Base-by-base conservation (phyloP, 2,797 vertebrate species). In the Menidia menidia region DNA sequence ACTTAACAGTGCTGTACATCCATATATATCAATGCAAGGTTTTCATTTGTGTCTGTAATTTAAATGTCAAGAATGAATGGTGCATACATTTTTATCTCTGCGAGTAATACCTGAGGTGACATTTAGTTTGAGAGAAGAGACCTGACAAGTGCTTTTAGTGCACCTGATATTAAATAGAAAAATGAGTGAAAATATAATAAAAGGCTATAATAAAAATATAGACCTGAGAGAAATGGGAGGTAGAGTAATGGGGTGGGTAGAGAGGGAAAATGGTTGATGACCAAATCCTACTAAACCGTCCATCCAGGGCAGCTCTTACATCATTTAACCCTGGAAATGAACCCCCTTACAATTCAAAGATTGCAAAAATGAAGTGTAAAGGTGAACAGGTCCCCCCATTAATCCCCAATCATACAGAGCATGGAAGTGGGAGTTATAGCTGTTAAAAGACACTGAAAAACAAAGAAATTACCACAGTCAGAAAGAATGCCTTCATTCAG, bases 41-140 rank as follows among this genome's bases (percentile, higher is more conserved):
- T 76, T 87, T 80, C 65, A 75, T 63, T 74, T 82, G 68, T 77
- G 77, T 73, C 58, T 84, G 67, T 79, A 76, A 85, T 84, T 81
- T 81, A 89, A 89, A 90, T 88, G 86, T 80, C 88, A 89, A 65
- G 75, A 81, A 65, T 79, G 65, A 75, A 87, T 78, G 73, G 78
- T 84, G 77, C 74, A 82, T 82, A 83, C 87, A 86, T 83, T 87
- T 85, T 64, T 19, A 68, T 87, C 54, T 56, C 64, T 78, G 50
- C 71, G 78, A 76, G 74, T 84, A 61, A 84, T 80, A 72, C 52
- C 48, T 41, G 64, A 74, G 69, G 71, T 92, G 90, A 88, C 89
- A 90, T 91, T 91, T 90, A 84, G 59, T 51, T 41, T 42, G 52
- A 72, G 65, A 63, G 30, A 71, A 71, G 65, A 73, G 74, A 72